Evolutionary conservation across 2,888 invertebrate genomes (phyloP), one percentile per base, ranked within the genome.

Genomic region (Epistrophe eligans): DNA sequence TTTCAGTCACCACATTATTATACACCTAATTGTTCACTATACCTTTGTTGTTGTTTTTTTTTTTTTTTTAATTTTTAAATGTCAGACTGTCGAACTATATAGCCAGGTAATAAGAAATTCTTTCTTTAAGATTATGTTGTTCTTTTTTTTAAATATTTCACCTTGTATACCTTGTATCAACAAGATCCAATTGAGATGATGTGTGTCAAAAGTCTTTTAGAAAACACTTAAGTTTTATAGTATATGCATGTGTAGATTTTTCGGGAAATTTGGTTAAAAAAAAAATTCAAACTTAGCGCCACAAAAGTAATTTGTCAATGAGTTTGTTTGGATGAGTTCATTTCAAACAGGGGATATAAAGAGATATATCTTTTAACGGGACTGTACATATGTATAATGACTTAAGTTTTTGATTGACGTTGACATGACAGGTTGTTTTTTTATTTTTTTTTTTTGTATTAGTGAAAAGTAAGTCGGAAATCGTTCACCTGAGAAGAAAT

Each of bases 11-110:
- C 45, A 58, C 67, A 43, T 4, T 24, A 74, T 70, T 85, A 82
- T 82, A 85, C 74, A 71, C 85, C 85, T 79, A 85, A 85, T 85
- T 85, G 82, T 74, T 70, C 79, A 85, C n/a, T 79, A 79, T 40
- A 50, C 82, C 35, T 32, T 32, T 32, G 71, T 79, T 77, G 52
- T 43, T 43, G 74, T 35, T 19, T 43, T 79, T 79, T 77, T 45
- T 43, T 43, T 79, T 35, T 19, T 43, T 79, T 35, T 19, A 9
- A n/a, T 55, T 52, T 13, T 52, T n/a, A 17, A 45, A 62, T 48
- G 62, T 74, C 66, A 62, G 57, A 19, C 15, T 48, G 70, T 74
- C 50, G 48, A 48, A 19, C 6, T 0, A 32, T 1, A 17, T 13
- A 32, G 11, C 38, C 70, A 70, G 70, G 70, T 70, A 60, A 48